A percentile compares a stretch with the other conserved stretches of the same genome.
These are phyloP conservation scores for Harlomillsia oculata DNA, from an alignment of 1,140 invertebrate species.

Conservation along the genomic window DNA sequence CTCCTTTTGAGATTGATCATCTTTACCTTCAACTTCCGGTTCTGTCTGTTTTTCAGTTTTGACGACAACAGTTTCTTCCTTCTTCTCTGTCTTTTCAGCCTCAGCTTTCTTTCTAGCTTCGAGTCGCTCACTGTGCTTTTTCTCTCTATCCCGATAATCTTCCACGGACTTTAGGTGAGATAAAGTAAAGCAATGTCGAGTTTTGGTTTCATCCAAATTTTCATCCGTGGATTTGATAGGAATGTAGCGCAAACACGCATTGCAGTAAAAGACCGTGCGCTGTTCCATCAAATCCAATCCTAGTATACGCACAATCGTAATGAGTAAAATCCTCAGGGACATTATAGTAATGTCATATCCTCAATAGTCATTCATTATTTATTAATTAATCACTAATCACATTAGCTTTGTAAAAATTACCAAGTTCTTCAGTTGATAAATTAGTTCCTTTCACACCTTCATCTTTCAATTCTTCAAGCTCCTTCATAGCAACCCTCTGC, in stretches of 20 bases:
- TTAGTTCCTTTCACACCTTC: constrained; percentile 32
- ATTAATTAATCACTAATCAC: too few relatives aligned
- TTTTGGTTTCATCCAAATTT: constrained; percentile 17
- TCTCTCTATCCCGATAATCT: constrained; percentile 20
- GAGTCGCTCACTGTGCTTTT: constrained; percentile 10
- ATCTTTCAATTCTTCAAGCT: constrained; percentile 23
- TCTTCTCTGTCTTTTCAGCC: background rate
- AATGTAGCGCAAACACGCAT: constrained; percentile 30
- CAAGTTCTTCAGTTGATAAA: constrained; percentile 27
- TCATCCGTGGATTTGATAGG: constrained; percentile 29
- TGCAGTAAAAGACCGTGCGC: constrained; percentile 28
- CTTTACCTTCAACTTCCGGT: background rate
- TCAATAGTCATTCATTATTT: background rate
- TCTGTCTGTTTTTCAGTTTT: background rate
- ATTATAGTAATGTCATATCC: background rate
- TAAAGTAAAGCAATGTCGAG: constrained; percentile 28
- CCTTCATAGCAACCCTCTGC: constrained; percentile 30
- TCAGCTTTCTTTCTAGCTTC: constrained; percentile 11
- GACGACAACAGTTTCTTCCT: background rate
- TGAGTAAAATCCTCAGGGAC: background rate
- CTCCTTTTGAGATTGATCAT: background rate
- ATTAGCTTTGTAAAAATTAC: constrained; percentile 10
- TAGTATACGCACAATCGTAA: background rate
- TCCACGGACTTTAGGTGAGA: constrained; percentile 31
- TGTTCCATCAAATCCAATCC: constrained; percentile 28